Base-by-base conservation (phyloP, 2,888 invertebrate species). In the Drosophila mercatorum region DNA sequence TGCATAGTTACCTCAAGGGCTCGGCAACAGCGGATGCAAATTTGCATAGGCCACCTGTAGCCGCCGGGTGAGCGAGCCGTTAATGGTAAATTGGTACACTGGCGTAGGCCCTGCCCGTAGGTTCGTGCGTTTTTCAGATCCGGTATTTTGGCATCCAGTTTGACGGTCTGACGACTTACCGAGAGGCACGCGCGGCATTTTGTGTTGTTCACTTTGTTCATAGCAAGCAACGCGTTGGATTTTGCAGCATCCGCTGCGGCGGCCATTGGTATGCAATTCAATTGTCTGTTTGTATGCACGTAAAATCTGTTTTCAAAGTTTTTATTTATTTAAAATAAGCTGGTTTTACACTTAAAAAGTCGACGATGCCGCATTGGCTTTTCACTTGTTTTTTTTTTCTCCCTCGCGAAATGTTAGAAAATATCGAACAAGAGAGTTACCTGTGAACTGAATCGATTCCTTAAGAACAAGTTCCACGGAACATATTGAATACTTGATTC, bases 1-100 rank as follows among this genome's bases (percentile, higher is more conserved):
- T 91, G 90, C 82, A 88, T 89, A 3, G 90, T 70, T 49, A 91
- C 90, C 59, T 90, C 86, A 1, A 91, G 47, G 0, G 91, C 91
- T 14, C 91, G 90, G 51, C 91, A 89, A 41, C 91, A 91, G 8
- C 91, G 88, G 5, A 83, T 22, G 63, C 91, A 91, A 31, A 91
- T 89, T 28, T 90, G 83, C 78, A 73, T 77, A 28, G 90, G 89
- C 83, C 80, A 88, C n/a, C 74, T 60, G 60, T 78, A 81, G 14
- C 85, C 79, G 6, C 81, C 68, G 5, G 56, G 65, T 5, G 73
- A 75, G 6, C 65, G 56, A 3, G 68, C 53, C 1, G 63, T 75
- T 36, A 79, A 28, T 3, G 77, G 72, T 31, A 70, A 56, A 17
- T 79, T 75, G 12, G 84, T 79, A 22, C 88, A 80, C 34, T 81